Evolutionary conservation across 2,888 invertebrate genomes (phyloP).

Genomic region (Andricus curvator): DNA sequence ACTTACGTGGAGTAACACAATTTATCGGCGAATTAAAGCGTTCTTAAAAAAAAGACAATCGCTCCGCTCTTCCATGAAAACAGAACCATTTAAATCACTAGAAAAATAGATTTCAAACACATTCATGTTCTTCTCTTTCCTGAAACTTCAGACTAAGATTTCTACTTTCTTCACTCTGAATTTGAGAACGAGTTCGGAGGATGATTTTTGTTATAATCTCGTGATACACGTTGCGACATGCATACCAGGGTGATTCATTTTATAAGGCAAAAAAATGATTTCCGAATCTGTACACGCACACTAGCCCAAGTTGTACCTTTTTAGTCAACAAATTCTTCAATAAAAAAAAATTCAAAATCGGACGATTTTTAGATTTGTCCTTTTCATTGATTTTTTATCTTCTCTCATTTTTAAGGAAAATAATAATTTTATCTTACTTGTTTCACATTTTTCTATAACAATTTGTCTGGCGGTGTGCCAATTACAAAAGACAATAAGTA

Average conservation of each 20-base stretch:
- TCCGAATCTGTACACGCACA: too few species aligned
- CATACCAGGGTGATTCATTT: constrained; percentile 5
- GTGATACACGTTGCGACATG: neutral
- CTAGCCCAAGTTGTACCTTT: too few species aligned
- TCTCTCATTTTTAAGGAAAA: too few species aligned
- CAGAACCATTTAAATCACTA: neutral
- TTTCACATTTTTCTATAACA: too few species aligned
- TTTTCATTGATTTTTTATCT: too few species aligned
- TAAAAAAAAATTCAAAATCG: constrained; percentile 10
- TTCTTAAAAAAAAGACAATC: neutral
- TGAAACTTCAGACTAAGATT: neutral
- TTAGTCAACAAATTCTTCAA: too few species aligned
- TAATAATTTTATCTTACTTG: too few species aligned
- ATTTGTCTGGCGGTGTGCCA: too few species aligned
- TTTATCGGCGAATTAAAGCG: neutral
- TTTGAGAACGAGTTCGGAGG: neutral
- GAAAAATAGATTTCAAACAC: neutral
- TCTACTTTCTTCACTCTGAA: neutral
- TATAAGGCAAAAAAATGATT: too few species aligned
- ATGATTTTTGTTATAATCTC: neutral
- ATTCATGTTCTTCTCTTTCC: neutral
- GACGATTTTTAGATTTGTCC: too few species aligned
- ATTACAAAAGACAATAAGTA: too few species aligned
- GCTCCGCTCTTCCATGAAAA: neutral
- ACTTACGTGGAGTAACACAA: constrained; percentile 14